phyloP scores from a whole-genome alignment of 1,140 invertebrate species.

The Agraylea sexmaculata region DNA sequence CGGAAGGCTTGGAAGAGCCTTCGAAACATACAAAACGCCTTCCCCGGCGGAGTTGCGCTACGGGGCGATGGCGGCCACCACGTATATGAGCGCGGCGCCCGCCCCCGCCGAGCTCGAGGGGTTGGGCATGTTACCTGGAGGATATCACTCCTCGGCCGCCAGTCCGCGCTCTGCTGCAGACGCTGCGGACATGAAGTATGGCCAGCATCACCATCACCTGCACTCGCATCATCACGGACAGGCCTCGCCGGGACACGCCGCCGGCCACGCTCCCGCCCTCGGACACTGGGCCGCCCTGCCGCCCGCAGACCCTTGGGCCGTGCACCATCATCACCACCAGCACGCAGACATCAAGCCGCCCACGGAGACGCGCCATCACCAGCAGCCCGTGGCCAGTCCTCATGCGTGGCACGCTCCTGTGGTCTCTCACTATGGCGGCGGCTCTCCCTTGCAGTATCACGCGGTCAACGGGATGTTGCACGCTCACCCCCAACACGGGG shows the following conservation, averaged over 20 bases:
- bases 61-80: conserved; percentile 70
- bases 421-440: conserved; percentile 70
- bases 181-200: conserved; percentile 89
- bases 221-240: conserved; percentile 29
- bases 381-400: conserved; percentile 54
- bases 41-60: conserved; percentile 46
- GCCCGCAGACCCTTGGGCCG: conserved; percentile 70
- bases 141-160: conserved; percentile 56
- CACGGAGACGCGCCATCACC: conserved; percentile 44
- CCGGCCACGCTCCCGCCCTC: conserved; percentile 46
- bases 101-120: conserved; percentile 62
- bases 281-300: conserved; percentile 79
- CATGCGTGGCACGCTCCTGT: conserved; percentile 78
- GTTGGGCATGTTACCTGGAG: conserved; percentile 58
- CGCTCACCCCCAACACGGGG: conserved; percentile 55
- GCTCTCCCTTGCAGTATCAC: conserved; percentile 72
- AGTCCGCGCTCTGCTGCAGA: conserved; percentile 67
- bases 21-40: conserved; percentile 50
- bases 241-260: conserved; percentile 42
- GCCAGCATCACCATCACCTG: conserved; percentile 57
- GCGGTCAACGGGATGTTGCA: conserved; percentile 77
- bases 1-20: conserved; percentile 43
- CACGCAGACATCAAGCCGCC: conserved; percentile 53
- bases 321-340: conserved; percentile 57
- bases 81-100: conserved; percentile 70